Evolutionary conservation across 1,140 invertebrate genomes (phyloP).

Genomic region (Pseudoatta argentina): DNA sequence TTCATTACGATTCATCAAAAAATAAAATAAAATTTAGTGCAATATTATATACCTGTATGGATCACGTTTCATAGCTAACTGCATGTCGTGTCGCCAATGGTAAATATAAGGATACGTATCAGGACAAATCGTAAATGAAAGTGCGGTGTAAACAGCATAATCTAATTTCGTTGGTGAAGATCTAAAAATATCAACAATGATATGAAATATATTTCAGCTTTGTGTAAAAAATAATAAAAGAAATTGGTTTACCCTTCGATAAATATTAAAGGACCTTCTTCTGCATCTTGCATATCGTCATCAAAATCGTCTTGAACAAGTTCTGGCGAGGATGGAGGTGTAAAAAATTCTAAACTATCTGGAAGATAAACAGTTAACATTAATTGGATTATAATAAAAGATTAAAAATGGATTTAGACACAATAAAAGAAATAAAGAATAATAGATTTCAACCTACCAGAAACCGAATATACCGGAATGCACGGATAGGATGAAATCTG

Average conservation of each 20-base stretch:
- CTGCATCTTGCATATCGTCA: constrained; percentile 83
- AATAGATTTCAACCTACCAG: no score
- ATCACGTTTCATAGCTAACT: constrained; percentile 77
- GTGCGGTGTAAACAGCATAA: constrained; percentile 90
- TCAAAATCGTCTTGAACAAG: constrained; percentile 74
- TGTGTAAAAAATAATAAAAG: neutral
- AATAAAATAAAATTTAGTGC: neutral
- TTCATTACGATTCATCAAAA: constrained; percentile 7
- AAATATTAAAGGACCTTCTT: constrained; percentile 86
- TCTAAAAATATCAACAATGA: constrained; percentile 55
- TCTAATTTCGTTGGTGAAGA: constrained; percentile 88
- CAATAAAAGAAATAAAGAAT: no score
- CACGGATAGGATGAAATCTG: no score
- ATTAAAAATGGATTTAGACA: neutral
- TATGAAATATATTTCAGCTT: constrained; percentile 25
- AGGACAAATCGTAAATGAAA: constrained; percentile 86
- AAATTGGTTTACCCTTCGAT: constrained; percentile 85
- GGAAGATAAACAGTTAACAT: constrained; percentile 21
- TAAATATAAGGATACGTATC: constrained; percentile 89
- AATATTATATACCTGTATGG: constrained; percentile 67
- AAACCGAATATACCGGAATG: no score
- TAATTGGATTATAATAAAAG: constrained; percentile 12
- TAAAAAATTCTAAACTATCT: constrained; percentile 77
- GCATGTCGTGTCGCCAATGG: constrained; percentile 88
- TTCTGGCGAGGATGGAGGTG: constrained; percentile 86